Base-by-base conservation (phyloP, 2,888 invertebrate species). In the Ormyrus thymus region DNA sequence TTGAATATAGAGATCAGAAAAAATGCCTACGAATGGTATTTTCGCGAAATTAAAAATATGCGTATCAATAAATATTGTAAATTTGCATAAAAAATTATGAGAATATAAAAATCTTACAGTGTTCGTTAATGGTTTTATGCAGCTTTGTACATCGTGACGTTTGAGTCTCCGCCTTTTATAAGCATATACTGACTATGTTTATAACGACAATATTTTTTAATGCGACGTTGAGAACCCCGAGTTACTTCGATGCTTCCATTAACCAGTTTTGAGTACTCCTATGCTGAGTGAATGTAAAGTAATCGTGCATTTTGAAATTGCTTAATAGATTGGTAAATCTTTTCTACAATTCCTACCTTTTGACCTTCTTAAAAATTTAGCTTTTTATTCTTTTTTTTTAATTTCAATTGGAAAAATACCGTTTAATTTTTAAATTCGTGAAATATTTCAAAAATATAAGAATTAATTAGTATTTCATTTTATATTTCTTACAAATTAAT, bases 31-130 rank as follows among this genome's bases (percentile, higher is more conserved):
- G 53, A 62, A 10, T 56, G 65, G 15, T 58, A 15, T 11, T 48
- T n/a, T 62, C 10, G 53, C 71, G n/a, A 72, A 72, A 72, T 53
- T 46, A 6, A 64, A 56, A 55, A 9, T 51, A 61, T 9, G 7
- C 55, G 15, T 62, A 56, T 64, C 58, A 74, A 74, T 64, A 50
- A 74, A 58, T 46, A 43, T 74, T 65, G 74, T 50, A 61, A 75
- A 75, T 68, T 68, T 8, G 58, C 51, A 59, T 66, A 74, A 74
- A 66, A 58, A 74, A 59, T 74, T 66, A 59, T 58, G 43, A 74
- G 74, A 73, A 73, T 74, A 74, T 65, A 74, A 74, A 66, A 74
- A 74, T 66, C 56, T 65, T 65, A 58, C 43, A 58, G 56, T 53
- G 51, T 51, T 45, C 53, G 56, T 11, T 58, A 59, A 56, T 8